Evolutionary conservation across 2,113 vertebrate genomes (phyloP).

Genomic region (Macroglossus sobrinus): DNA sequence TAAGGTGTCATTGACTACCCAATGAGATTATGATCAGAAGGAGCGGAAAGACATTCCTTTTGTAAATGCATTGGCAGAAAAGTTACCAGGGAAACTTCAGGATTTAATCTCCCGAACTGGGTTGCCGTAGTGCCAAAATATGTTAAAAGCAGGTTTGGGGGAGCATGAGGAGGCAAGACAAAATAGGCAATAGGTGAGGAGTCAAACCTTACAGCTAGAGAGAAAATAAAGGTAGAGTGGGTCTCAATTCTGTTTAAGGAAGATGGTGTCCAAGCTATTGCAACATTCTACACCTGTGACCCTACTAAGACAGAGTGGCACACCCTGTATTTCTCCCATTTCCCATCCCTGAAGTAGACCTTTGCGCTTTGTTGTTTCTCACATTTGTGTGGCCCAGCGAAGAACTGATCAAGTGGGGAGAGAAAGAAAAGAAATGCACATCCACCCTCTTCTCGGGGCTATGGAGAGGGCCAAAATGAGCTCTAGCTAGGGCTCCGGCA

Average conservation of each 20-base stretch:
- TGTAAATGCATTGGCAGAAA: neutral
- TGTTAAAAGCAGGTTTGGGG: neutral
- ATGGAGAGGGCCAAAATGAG: neutral
- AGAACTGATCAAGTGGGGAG: neutral
- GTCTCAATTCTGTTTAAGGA: neutral
- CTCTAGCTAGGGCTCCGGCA: neutral
- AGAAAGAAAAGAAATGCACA: neutral
- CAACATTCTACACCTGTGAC: neutral
- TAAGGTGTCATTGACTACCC: neutral
- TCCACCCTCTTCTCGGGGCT: neutral
- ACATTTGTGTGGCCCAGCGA: neutral
- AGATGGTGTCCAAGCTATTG: neutral
- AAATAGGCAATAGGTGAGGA: neutral
- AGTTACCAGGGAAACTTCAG: conserved; percentile 18
- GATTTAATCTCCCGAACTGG: conserved; percentile 7
- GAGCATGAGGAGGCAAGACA: neutral
- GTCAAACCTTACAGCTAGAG: neutral
- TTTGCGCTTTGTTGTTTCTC: neutral
- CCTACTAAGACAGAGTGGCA: neutral
- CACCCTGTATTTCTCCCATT: rapidly evolving
- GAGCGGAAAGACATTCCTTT: neutral
- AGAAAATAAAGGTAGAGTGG: neutral
- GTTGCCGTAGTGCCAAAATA: neutral
- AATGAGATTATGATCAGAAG: neutral
- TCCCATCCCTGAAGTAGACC: neutral